Percentiles rank a stretch among this genome's conserved stretches.
Evolutionary conservation across 2,797 vertebrate genomes (phyloP).

Genomic region (Xyrichtys novacula): DNA sequence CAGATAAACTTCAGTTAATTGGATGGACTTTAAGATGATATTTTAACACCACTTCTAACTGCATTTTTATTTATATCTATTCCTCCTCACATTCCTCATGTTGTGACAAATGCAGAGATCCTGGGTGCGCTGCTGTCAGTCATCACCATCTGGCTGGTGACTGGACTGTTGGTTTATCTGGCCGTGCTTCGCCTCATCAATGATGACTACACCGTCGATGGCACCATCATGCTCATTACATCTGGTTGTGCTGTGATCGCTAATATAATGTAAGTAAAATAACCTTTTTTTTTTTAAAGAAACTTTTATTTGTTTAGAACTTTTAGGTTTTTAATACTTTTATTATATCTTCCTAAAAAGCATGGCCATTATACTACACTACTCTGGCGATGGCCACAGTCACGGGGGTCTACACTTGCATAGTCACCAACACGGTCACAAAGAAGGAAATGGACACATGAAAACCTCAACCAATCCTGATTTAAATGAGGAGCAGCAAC

Average conservation of each 20-base stretch:
- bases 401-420: constrained; percentile 79
- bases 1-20: too few relatives aligned
- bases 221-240: constrained; percentile 89
- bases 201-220: constrained; percentile 87
- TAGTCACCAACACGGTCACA: constrained; percentile 77
- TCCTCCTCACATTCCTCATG: neutral
- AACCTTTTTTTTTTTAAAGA: too few relatives aligned
- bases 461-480: constrained; percentile 8
- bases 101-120: constrained; percentile 85
- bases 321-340: neutral
- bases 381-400: constrained; percentile 85
- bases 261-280: constrained; percentile 89
- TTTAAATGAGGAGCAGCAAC: neutral
- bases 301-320: too few relatives aligned
- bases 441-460: constrained; percentile 27
- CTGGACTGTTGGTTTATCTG: constrained; percentile 90
- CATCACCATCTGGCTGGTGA: constrained; percentile 91
- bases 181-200: constrained; percentile 86
- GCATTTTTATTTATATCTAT: too few relatives aligned
- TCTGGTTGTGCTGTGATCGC: constrained; percentile 88
- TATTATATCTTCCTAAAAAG: constrained; percentile 52
- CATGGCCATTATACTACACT: constrained; percentile 89
- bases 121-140: constrained; percentile 91
- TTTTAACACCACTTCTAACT: too few relatives aligned
- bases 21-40: too few relatives aligned